A percentile compares a stretch with the other conserved stretches of the same genome.
phyloP scores from a whole-genome alignment of 2,888 invertebrate species.

The Gryllus longicercus region DNA sequence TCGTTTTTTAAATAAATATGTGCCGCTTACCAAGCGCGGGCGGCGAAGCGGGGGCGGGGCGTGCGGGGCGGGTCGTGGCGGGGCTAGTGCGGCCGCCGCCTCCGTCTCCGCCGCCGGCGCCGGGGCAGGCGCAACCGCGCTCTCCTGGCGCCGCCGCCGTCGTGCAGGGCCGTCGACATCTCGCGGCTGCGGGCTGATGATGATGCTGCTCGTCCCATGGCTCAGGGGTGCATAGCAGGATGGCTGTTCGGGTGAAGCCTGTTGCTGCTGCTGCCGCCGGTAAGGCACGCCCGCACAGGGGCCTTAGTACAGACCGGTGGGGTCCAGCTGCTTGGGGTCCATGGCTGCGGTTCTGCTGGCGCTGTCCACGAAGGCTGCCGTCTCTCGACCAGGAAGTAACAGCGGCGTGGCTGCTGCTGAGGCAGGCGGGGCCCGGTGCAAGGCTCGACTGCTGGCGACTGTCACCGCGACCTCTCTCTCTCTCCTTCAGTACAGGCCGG shows the following conservation, averaged over 20 bases:
- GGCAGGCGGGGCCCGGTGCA: neutral
- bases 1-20: neutral
- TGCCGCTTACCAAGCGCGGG: constrained; percentile 1
- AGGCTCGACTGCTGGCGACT: neutral
- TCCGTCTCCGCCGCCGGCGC: neutral
- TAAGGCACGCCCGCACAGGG: neutral
- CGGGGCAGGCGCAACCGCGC: neutral
- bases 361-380: neutral
- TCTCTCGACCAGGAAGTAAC: constrained; percentile 1
- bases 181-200: neutral
- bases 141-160: neutral
- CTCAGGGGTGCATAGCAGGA: too few species aligned
- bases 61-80: neutral
- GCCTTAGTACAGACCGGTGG: constrained; percentile 22
- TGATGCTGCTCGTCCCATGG: too few species aligned
- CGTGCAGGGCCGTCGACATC: constrained; percentile 4
- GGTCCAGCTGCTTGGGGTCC: constrained; percentile 20
- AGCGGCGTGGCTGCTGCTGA: neutral
- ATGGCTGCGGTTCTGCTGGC: neutral
- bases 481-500: constrained; percentile 28
- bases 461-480: constrained; percentile 9
- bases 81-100: neutral
- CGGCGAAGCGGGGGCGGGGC: neutral
- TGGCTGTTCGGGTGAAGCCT: neutral
- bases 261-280: neutral